These are phyloP conservation scores for Leptopilina syphax DNA, from an alignment of 2,888 invertebrate genomes.

Conservation along the genomic window DNA sequence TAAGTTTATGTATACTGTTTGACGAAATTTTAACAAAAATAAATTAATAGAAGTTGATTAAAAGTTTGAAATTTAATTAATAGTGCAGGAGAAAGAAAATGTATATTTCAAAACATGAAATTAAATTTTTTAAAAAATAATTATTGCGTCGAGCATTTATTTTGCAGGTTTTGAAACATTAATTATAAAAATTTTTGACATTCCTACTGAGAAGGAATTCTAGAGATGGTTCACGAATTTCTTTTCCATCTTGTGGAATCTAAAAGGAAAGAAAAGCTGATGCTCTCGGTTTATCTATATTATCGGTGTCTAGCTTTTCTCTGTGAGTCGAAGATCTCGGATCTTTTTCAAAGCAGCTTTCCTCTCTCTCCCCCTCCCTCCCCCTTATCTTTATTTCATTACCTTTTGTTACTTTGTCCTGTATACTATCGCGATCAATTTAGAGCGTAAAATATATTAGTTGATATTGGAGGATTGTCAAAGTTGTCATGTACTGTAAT, in stretches of 20 bases:
- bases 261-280: not conserved
- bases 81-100: no score
- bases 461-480: conserved; percentile 25
- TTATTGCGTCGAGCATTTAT: no score
- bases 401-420: not conserved
- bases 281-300: conserved; percentile 27
- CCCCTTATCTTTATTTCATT: conserved; percentile 46
- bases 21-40: no score
- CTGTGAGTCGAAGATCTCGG: conserved; percentile 34
- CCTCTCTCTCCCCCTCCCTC: conserved; percentile 33
- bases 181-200: conserved; percentile 1
- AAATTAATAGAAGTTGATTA: no score
- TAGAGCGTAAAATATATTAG: conserved; percentile 28
- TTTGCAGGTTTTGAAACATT: not conserved
- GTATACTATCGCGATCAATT: conserved; percentile 11
- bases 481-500: conserved; percentile 14
- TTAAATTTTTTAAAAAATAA: no score
- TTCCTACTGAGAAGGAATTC: not conserved
- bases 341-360: conserved; percentile 42
- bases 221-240: not conserved
- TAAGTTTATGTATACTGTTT: no score
- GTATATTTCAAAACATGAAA: no score
- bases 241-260: conserved; percentile 12
- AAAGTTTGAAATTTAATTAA: no score
- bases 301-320: conserved; percentile 26